Evolutionary conservation across 2,888 invertebrate genomes (phyloP), one percentile per base, ranked within the genome.

Genomic region (Pyrrhosoma nymphula): DNA sequence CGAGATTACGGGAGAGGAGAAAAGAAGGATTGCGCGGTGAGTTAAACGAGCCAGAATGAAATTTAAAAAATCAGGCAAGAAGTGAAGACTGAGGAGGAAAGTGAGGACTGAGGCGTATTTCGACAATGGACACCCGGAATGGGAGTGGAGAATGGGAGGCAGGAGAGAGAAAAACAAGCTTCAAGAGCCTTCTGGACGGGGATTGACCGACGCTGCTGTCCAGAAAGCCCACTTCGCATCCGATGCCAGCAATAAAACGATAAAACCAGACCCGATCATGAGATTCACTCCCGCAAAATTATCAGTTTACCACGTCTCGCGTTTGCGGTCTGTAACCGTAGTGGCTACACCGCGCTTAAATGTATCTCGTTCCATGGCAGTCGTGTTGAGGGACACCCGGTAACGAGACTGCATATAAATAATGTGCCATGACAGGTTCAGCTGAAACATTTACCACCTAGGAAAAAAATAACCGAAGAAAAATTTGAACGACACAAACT

Each of bases 251-350:
- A 82, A 82, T 82, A 82, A 82, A 82, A 82, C 35, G 82, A 82
- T 82, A 82, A 82, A 82, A 82, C 82, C 82, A 82, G 26, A 82
- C 82, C 30, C 30, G 30, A 82, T 82, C 82, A 35, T n/a, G 82
- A 82, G 82, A 82, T 82, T 82, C 82, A 16, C 8, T 82, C 82
- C 82, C 82, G 35, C 82, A 82, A 82, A 30, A 82, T 82, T 82
- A 82, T 82, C 82, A 82, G 82, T 82, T 82, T 82, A 82, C 82
- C 14, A 18, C 82, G 82, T 30, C 30, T 82, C 82, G 35, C 82
- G 35, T 82, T 82, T 35, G 82, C 35, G 82, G 82, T 82, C 23
- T 26, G 82, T 35, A 82, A 82, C 30, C 82, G 82, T 82, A 35
- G 82, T 82, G 82, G 82, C 82, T 14, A 10, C 35, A 26, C 35